A percentile compares a stretch with the other conserved stretches of the same genome.
Conservation (phyloP, 1,140 invertebrate genomes). For the Wiebesia pumilae region DNA sequence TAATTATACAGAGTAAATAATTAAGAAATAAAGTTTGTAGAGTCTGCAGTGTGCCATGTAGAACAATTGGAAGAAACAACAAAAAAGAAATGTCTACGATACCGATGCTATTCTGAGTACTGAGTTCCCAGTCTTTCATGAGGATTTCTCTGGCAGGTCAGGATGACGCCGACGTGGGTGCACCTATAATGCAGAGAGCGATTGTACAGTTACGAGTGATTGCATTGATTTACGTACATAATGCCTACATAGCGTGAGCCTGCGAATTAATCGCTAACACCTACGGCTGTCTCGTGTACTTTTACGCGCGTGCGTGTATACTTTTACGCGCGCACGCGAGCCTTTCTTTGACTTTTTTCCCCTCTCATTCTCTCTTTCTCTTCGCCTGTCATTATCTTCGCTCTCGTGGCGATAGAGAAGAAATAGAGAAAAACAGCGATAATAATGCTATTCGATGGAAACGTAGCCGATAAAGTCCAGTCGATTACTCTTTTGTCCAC, state of each 20-base stretch:
- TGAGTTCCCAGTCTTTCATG: slow-evolving; percentile 77
- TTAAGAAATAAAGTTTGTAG: slow-evolving; percentile 16
- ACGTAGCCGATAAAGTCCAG: slow-evolving; percentile 28
- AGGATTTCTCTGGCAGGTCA: slow-evolving; percentile 76
- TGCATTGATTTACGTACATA: slow-evolving; percentile 51
- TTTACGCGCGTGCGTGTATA: not conserved
- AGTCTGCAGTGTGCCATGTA: slow-evolving; percentile 30
- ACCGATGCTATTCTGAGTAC: slow-evolving; percentile 77
- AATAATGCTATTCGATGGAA: slow-evolving; percentile 31
- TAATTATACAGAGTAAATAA: slow-evolving; percentile 7
- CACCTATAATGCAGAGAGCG: slow-evolving; percentile 74
- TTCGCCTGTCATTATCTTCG: not conserved
- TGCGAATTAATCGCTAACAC: slow-evolving; percentile 42
- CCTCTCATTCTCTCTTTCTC: too few relatives aligned
- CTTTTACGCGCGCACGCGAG: not conserved
- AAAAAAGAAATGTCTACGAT: slow-evolving; percentile 74
- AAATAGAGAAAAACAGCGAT: not conserved
- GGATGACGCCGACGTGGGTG: slow-evolving; percentile 74
- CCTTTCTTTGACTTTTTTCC: too few relatives aligned
- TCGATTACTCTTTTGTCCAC: slow-evolving; percentile 31
- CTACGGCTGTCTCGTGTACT: slow-evolving; percentile 9
- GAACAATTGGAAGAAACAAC: slow-evolving; percentile 57
- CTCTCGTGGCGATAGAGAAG: slow-evolving; percentile 5
- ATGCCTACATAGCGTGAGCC: slow-evolving; percentile 40
- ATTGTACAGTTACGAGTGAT: slow-evolving; percentile 64